Percentiles rank a stretch among this genome's conserved stretches.
These are phyloP conservation scores for Istiophorus platypterus DNA, from an alignment of 2,113 vertebrate genomes.

Conservation along the genomic window DNA sequence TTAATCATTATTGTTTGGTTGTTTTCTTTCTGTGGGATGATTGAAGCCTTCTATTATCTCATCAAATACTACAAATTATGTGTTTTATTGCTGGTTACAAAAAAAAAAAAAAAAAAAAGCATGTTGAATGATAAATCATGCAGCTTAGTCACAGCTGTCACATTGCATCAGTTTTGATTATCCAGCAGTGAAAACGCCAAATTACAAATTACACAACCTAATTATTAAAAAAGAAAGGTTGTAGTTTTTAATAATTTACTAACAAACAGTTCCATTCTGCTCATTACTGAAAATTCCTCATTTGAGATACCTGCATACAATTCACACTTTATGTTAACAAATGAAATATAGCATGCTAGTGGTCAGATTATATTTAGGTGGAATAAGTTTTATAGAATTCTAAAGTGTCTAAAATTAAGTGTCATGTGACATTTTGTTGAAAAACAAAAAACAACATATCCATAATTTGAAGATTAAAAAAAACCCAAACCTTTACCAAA, in stretches of 20 bases:
- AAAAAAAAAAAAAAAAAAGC: too few species aligned
- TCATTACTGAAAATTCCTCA: too few species aligned
- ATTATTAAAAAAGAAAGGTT: slow-evolving; percentile 1
- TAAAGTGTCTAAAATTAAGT: too few species aligned
- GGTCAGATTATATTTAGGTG: too few species aligned
- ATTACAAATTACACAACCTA: slow-evolving; percentile 8
- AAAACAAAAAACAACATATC: too few species aligned
- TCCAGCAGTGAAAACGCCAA: slow-evolving; percentile 1
- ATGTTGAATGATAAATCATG: slow-evolving; percentile 30
- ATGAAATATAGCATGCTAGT: background rate
- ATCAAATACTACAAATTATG: background rate
- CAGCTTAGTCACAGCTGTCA: slow-evolving; percentile 27
- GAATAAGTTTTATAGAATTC: too few species aligned
- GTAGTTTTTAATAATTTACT: background rate
- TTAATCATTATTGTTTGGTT: background rate
- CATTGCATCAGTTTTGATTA: slow-evolving; percentile 12
- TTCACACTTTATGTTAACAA: background rate
- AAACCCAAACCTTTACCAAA: too few species aligned
- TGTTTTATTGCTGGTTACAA: slow-evolving; percentile 14
- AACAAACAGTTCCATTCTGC: background rate
- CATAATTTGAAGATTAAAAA: too few species aligned
- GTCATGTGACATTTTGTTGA: too few species aligned
- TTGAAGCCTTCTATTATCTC: background rate
- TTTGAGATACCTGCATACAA: background rate
- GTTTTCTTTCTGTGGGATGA: background rate